These are phyloP conservation scores for Formica aserva DNA, from an alignment of 2,888 invertebrate genomes.

Conservation along the genomic window DNA sequence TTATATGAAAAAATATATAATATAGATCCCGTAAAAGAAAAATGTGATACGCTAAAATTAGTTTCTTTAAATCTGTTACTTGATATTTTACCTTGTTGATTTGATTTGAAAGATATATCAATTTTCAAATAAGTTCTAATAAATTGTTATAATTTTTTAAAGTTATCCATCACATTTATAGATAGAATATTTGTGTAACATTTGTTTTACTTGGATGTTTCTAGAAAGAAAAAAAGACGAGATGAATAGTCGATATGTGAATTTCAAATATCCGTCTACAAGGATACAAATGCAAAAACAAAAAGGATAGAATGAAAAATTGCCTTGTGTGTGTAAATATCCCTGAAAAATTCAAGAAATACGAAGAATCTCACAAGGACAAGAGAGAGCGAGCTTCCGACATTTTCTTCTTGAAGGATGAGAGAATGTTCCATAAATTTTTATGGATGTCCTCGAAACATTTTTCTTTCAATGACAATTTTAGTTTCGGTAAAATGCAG, in stretches of 20 bases:
- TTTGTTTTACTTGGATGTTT: neutral
- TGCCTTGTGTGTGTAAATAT: neutral
- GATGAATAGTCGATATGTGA: slow-evolving; percentile 4
- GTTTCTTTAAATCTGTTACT: neutral
- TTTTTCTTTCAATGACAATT: neutral
- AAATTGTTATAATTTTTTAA: neutral
- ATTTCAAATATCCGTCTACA: slow-evolving; percentile 6
- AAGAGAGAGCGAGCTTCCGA: slow-evolving; percentile 28
- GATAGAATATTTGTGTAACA: neutral
- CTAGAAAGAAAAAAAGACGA: neutral
- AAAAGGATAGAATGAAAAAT: slow-evolving; percentile 65
- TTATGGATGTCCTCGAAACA: neutral
- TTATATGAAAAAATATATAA: neutral
- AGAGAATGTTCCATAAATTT: too few relatives aligned
- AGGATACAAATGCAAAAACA: slow-evolving; percentile 19
- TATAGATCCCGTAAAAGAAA: neutral
- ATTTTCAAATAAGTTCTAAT: neutral
- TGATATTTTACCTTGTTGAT: too few relatives aligned
- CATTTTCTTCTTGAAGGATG: neutral
- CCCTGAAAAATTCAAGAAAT: slow-evolving; percentile 8
- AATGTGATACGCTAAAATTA: neutral
- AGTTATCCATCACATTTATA: neutral
- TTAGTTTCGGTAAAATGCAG: neutral
- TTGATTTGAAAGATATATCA: neutral
- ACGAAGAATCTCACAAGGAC: slow-evolving; percentile 19